phyloP scores from a whole-genome alignment of 2,888 invertebrate genomes.

The Mamestra brassicae region DNA sequence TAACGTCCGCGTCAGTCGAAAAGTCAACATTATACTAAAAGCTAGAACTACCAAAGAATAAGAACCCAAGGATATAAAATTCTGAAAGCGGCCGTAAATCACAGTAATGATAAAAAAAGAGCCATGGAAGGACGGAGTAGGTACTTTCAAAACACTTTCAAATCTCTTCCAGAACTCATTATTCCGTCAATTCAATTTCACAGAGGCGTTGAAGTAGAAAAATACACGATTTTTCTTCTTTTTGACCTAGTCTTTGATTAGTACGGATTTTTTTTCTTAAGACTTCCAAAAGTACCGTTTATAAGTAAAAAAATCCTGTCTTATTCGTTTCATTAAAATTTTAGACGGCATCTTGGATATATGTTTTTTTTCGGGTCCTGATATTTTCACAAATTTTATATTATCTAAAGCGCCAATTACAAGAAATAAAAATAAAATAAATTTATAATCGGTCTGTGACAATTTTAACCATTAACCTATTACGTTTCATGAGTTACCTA shows the following conservation, averaged over 20 bases:
- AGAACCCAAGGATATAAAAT: constrained; percentile 16
- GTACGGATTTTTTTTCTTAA: neutral
- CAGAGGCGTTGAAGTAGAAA: constrained; percentile 30
- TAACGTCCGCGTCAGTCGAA: constrained; percentile 2
- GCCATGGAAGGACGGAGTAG: constrained; percentile 9
- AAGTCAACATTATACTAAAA: constrained; percentile 13
- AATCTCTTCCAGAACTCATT: constrained; percentile 47
- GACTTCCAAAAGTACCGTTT: neutral
- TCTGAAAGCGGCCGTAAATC: constrained; percentile 22
- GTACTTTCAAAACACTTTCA: constrained; percentile 35
- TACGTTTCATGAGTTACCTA: too few relatives aligned
- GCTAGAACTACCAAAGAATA: constrained; percentile 21
- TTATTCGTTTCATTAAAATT: too few relatives aligned
- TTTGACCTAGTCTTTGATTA: constrained; percentile 12
- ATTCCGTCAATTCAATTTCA: constrained; percentile 38
- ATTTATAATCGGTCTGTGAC: too few relatives aligned
- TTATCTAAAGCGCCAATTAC: too few relatives aligned
- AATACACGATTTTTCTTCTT: neutral
- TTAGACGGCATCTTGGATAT: too few relatives aligned
- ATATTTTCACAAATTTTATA: too few relatives aligned
- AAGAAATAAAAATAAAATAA: too few relatives aligned
- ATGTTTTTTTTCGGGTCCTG: too few relatives aligned
- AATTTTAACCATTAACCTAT: too few relatives aligned
- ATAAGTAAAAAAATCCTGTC: neutral
- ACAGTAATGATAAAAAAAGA: constrained; percentile 33